Percentiles rank a stretch among this genome's conserved stretches.
phyloP scores from a whole-genome alignment of 1,140 invertebrate species.

The Centruroides sculpturatus region DNA sequence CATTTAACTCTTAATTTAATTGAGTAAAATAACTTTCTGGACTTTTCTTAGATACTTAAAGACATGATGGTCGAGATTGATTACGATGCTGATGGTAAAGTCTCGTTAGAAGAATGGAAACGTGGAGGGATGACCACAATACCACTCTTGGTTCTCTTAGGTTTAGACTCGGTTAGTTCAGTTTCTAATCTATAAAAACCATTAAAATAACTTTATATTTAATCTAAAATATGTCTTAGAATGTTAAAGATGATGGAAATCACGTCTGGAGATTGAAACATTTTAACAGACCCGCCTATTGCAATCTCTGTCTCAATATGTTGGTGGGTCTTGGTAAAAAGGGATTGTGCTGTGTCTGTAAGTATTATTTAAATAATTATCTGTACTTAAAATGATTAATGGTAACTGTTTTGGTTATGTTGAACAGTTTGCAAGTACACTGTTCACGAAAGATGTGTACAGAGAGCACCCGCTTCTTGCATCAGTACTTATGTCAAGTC shows the following conservation, averaged over 20 bases:
- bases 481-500: slow-evolving; percentile 91
- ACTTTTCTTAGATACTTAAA: slow-evolving; percentile 66
- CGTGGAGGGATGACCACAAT: slow-evolving; percentile 89
- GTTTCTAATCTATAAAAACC: not conserved
- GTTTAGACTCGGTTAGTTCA: slow-evolving; percentile 44
- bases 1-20: too few species aligned
- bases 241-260: slow-evolving; percentile 89
- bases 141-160: slow-evolving; percentile 78
- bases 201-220: not conserved
- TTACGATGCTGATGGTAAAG: slow-evolving; percentile 89
- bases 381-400: not conserved
- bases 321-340: slow-evolving; percentile 91
- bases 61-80: slow-evolving; percentile 98
- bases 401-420: not conserved
- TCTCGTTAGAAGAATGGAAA: slow-evolving; percentile 93
- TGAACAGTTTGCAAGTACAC: slow-evolving; percentile 88
- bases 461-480: slow-evolving; percentile 79
- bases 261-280: slow-evolving; percentile 93
- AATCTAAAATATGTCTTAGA: slow-evolving; percentile 37
- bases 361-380: slow-evolving; percentile 21
- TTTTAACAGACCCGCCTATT: slow-evolving; percentile 87
- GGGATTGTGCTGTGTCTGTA: slow-evolving; percentile 75
- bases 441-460: slow-evolving; percentile 92
- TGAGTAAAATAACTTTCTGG: not conserved
- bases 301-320: slow-evolving; percentile 91